These are phyloP conservation scores for Pyrgus malvae DNA, from an alignment of 2,888 invertebrate genomes.

Conservation along the genomic window DNA sequence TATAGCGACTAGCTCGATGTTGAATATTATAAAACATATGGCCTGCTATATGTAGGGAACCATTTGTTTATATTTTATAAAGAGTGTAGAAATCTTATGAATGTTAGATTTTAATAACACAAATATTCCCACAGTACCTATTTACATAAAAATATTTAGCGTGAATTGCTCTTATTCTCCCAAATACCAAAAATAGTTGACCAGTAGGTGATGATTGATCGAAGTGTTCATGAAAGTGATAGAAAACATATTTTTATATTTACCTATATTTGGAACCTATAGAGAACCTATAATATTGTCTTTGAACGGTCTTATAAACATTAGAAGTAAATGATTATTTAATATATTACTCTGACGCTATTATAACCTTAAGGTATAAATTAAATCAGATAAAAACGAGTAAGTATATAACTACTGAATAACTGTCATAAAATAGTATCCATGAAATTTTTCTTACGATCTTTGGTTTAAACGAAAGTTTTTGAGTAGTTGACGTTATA, in stretches of 20 bases:
- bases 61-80: slow-evolving; percentile 48
- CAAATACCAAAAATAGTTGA: slow-evolving; percentile 61
- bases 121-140: slow-evolving; percentile 40
- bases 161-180: slow-evolving; percentile 33
- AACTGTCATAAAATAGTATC: too few species aligned
- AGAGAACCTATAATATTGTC: slow-evolving; percentile 46
- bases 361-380: not conserved
- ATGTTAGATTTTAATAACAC: slow-evolving; percentile 38
- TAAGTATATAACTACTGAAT: too few species aligned
- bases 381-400: not conserved
- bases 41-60: slow-evolving; percentile 17
- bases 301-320: slow-evolving; percentile 20
- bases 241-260: slow-evolving; percentile 77
- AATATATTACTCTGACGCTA: not conserved
- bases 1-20: slow-evolving; percentile 65
- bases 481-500: not conserved
- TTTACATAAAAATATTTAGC: slow-evolving; percentile 34
- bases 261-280: slow-evolving; percentile 57
- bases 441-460: too few species aligned
- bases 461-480: not conserved
- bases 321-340: slow-evolving; percentile 15
- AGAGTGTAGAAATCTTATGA: slow-evolving; percentile 65
- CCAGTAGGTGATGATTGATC: slow-evolving; percentile 64
- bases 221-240: slow-evolving; percentile 79
- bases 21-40: slow-evolving; percentile 54